A percentile compares a stretch with the other conserved stretches of the same genome.
Conservation (phyloP, 1,140 invertebrate genomes). For the Trichomalopsis sarcophagae region DNA sequence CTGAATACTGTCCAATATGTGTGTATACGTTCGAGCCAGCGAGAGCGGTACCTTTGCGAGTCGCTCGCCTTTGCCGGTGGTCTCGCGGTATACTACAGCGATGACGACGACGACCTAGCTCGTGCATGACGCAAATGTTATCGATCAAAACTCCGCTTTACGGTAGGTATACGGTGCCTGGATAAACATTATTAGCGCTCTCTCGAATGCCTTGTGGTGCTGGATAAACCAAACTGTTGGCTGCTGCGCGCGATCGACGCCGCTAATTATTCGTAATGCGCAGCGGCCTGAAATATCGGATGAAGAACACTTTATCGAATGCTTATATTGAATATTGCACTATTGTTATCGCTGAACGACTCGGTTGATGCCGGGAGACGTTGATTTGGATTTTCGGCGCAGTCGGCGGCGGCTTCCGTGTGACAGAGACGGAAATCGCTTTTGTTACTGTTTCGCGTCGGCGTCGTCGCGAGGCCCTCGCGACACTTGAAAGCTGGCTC, state of each 20-base stretch:
- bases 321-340: background rate
- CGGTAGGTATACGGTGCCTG: no score
- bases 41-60: background rate
- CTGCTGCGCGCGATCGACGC: background rate
- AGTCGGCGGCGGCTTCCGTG: background rate
- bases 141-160: constrained; percentile 30
- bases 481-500: constrained; percentile 42
- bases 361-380: background rate
- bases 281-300: no score
- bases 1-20: constrained; percentile 8
- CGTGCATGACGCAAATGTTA: constrained; percentile 26
- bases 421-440: constrained; percentile 39
- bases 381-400: constrained; percentile 1
- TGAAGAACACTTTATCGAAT: background rate
- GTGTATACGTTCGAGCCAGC: background rate
- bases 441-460: constrained; percentile 31
- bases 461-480: background rate
- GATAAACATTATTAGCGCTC: constrained; percentile 39
- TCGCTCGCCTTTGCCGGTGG: constrained; percentile 5
- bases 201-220: background rate
- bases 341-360: no score
- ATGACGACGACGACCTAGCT: background rate
- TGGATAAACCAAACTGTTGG: constrained; percentile 12
- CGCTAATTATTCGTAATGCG: constrained; percentile 28
- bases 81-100: background rate